Conservation (phyloP, 2,113 vertebrate species). For the Cinclus cinclus region DNA sequence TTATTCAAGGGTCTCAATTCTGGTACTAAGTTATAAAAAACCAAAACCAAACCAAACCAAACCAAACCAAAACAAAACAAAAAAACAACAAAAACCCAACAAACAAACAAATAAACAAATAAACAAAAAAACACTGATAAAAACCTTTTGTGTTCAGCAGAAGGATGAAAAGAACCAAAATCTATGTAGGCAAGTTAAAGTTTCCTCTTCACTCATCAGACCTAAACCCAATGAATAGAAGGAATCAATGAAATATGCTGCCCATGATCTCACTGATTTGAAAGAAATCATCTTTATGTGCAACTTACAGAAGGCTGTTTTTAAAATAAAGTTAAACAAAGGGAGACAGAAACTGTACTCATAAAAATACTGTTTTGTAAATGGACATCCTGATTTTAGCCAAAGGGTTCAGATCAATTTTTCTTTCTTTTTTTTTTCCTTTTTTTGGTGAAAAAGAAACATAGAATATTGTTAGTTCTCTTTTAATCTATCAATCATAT, state of each 20-base stretch:
- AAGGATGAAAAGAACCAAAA: not conserved
- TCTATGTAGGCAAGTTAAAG: not conserved
- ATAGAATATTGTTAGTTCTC: not conserved
- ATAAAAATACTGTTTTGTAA: not conserved
- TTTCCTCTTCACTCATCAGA: not conserved
- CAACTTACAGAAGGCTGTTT: not conserved
- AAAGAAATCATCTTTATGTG: not conserved
- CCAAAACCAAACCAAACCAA: no score
- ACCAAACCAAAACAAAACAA: no score
- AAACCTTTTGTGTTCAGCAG: not conserved
- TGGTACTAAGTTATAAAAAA: not conserved
- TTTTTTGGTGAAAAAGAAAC: not conserved
- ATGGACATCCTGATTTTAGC: not conserved
- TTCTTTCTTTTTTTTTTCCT: conserved; percentile 23
- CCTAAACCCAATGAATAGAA: not conserved
- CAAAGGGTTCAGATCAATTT: not conserved
- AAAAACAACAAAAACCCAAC: not conserved
- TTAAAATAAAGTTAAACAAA: not conserved
- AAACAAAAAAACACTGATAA: not conserved
- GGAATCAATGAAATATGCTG: not conserved
- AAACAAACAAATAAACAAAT: not conserved
- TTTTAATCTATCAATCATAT: not conserved
- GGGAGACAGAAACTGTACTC: not conserved
- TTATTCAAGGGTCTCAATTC: not conserved
- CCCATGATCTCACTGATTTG: not conserved